phyloP scores from a whole-genome alignment of 2,797 vertebrate genomes.

The Labeo calbasu region DNA sequence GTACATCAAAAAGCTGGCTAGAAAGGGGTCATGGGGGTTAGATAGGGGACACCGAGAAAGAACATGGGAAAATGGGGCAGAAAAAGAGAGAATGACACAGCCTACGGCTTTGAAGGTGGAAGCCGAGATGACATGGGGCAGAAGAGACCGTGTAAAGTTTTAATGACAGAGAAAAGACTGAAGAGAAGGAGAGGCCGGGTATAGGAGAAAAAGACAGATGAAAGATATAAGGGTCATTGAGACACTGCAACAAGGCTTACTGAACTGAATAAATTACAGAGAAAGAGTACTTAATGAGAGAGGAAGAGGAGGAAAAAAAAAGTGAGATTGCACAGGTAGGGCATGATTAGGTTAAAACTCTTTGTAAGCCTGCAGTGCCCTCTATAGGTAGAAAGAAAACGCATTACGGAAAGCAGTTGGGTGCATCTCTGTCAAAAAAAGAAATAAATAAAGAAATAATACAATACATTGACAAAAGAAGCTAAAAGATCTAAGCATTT shows the following conservation, averaged over 20 bases:
- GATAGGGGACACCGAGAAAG: neutral
- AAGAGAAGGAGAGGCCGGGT: slow-evolving; percentile 4
- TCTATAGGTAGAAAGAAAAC: slow-evolving; percentile 25
- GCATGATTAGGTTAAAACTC: neutral
- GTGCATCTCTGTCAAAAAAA: slow-evolving; percentile 24
- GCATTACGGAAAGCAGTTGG: neutral
- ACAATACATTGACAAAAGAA: slow-evolving; percentile 26
- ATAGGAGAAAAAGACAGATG: slow-evolving; percentile 28
- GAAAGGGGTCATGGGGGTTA: slow-evolving; percentile 30
- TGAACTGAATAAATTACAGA: slow-evolving; percentile 44
- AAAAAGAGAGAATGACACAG: slow-evolving; percentile 40
- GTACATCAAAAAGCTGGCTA: slow-evolving; percentile 32
- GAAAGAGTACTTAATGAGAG: slow-evolving; percentile 29
- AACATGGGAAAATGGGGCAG: slow-evolving; percentile 34
- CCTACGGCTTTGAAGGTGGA: slow-evolving; percentile 36
- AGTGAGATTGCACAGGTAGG: slow-evolving; percentile 17
- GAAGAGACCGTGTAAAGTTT: slow-evolving; percentile 51
- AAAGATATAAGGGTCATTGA: slow-evolving; percentile 45
- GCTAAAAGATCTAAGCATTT: slow-evolving; percentile 8
- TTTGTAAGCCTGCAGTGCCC: slow-evolving; percentile 41
- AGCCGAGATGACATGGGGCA: slow-evolving; percentile 37
- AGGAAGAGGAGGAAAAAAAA: slow-evolving; percentile 19
- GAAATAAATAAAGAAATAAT: neutral
- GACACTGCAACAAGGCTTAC: slow-evolving; percentile 39
- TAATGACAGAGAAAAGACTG: slow-evolving; percentile 47